Evolutionary conservation across 2,888 invertebrate genomes (phyloP).

Genomic region (Phanerotoma sp.): DNA sequence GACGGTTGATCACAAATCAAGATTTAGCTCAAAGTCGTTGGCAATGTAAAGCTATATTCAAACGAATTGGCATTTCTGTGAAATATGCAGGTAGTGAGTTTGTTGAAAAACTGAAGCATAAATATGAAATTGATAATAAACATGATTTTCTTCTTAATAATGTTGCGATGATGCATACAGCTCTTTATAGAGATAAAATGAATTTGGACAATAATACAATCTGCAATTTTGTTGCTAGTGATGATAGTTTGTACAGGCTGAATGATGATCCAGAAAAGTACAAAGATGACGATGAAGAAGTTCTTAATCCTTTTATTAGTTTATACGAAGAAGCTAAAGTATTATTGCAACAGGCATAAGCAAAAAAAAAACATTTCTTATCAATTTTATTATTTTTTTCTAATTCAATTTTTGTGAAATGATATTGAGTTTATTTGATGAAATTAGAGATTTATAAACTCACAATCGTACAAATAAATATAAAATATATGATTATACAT

Average conservation of each 20-base stretch:
- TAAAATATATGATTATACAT: neutral
- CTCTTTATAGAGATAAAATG: constrained; percentile 42
- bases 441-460: too few relatives aligned
- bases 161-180: constrained; percentile 51
- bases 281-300: constrained; percentile 49
- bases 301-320: constrained; percentile 54
- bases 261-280: constrained; percentile 41
- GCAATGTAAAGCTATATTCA: constrained; percentile 77
- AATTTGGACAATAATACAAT: constrained; percentile 35
- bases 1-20: constrained; percentile 49
- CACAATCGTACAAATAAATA: too few relatives aligned
- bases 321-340: constrained; percentile 63
- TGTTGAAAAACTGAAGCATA: constrained; percentile 54
- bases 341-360: constrained; percentile 57
- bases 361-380: neutral
- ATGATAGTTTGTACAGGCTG: constrained; percentile 50
- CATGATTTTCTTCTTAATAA: constrained; percentile 44
- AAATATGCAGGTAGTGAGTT: constrained; percentile 73
- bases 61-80: constrained; percentile 78
- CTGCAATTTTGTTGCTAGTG: constrained; percentile 39
- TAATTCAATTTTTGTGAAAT: too few relatives aligned
- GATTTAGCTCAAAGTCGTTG: constrained; percentile 74
- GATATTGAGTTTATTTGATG: too few relatives aligned
- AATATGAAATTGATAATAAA: constrained; percentile 41
- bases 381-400: too few relatives aligned